A percentile compares a stretch with the other conserved stretches of the same genome.
Conservation (phyloP, 2,797 vertebrate genomes). For the Lemur catta region DNA sequence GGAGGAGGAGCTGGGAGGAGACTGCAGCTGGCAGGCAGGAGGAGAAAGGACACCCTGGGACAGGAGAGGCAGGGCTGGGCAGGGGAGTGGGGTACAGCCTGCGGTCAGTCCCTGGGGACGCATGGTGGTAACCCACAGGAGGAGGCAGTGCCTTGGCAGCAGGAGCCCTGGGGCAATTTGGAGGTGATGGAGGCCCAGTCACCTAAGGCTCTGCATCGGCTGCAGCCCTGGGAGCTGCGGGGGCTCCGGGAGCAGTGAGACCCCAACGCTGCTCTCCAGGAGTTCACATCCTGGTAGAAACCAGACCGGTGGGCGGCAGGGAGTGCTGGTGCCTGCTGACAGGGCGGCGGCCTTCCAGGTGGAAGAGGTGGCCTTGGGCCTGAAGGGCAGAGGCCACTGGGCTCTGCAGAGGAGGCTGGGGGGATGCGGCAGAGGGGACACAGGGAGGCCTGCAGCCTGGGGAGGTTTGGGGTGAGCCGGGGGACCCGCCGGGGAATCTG, state of each 20-base stretch:
- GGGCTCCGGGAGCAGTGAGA: too few species aligned
- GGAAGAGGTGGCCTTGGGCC: too few species aligned
- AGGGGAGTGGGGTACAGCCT: too few species aligned
- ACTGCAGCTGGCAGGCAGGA: background rate
- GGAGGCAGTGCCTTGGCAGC: background rate
- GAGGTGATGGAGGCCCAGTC: background rate
- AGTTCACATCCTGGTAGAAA: background rate
- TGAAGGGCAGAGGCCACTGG: too few species aligned
- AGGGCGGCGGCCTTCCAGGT: too few species aligned
- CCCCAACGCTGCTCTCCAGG: background rate
- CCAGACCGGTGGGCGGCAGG: too few species aligned
- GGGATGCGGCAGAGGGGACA: background rate
- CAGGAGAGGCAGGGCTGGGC: too few species aligned
- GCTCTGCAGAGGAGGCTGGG: too few species aligned
- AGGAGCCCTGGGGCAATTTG: background rate
- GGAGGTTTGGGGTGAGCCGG: too few species aligned
- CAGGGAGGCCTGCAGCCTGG: too few species aligned
- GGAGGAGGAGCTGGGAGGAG: background rate
- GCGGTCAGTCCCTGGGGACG: background rate
- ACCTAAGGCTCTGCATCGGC: accelerated
- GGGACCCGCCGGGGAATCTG: background rate
- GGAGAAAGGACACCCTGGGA: too few species aligned
- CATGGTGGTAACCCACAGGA: background rate
- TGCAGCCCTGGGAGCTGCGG: background rate
- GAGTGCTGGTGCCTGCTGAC: too few species aligned